Base-by-base conservation (phyloP, 2,888 invertebrate species). In the Lycophotia porphyrea region DNA sequence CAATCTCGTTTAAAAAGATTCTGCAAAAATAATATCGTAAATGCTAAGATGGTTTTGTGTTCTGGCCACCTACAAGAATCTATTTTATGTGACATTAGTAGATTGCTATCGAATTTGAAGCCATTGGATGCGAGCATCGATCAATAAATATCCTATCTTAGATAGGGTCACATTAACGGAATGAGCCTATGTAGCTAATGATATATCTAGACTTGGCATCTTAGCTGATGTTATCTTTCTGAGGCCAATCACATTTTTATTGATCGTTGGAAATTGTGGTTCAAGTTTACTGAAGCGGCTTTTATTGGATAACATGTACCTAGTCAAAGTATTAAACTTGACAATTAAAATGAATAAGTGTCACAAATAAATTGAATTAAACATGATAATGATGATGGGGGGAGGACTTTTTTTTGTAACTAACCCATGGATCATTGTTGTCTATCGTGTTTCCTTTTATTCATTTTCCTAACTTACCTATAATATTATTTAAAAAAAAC, bases 91-190 rank as follows among this genome's bases (percentile, higher is more conserved):
- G 78, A 82, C 78, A 78, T 66, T 76, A 73, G 78, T 61, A 83
- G 81, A 85, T 85, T 55, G 78, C 78, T 84, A 85, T 85, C 83
- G 58, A 78, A 70, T 76, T 69, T 76, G 73, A 78, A 82, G 66
- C 64, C 31, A 79, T 74, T 61, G n/a, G 69, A 69, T 58, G 49
- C 71, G 36, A 47, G 79, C 70, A 75, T 80, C 76, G 69, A 74
- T 82, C 80, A 84, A 76, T 82, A 73, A 74, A 71, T 47, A 79
- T 55, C 67, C 70, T 34, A 83, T 81, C 77, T 61, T 0, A 67
- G 66, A 82, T 78, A 75, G 66, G 71, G 58, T 74, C 72, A 82
- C 47, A 84, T 85, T 76, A 76, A 74, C 74, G 61, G 34, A 72
- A 67, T 67, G 34, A 78, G 60, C 63, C 76, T 71, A 69, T 36